Conservation (phyloP, 2,888 invertebrate species). For the Capitulum mitella region DNA sequence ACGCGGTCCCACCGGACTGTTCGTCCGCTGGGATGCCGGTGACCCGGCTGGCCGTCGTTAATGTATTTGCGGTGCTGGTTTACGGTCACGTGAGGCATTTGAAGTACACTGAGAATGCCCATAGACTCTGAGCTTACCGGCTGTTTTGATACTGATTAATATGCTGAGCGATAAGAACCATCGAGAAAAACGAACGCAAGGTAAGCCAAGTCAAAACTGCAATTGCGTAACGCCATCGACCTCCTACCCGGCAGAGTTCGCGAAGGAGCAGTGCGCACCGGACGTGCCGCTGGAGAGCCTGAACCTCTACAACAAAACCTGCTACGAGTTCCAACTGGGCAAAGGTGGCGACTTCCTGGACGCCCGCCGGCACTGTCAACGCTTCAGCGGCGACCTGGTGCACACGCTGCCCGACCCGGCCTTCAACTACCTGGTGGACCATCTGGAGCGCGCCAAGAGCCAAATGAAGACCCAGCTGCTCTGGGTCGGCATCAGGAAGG, state of each 20-base stretch:
- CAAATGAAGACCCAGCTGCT: conserved; percentile 32
- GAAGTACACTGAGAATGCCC: too few species aligned
- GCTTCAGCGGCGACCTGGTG: conserved; percentile 32
- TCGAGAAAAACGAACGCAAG: too few species aligned
- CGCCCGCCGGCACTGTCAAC: conserved; percentile 31
- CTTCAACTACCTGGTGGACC: conserved; percentile 31
- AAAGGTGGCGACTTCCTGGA: conserved; percentile 32
- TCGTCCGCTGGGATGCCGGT: too few species aligned
- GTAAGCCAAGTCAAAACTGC: too few species aligned
- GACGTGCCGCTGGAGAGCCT: conserved; percentile 28
- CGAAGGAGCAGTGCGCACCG: conserved; percentile 31
- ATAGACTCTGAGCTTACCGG: too few species aligned
- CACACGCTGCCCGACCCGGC: conserved; percentile 31
- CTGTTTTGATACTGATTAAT: too few species aligned
- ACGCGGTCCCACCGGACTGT: too few species aligned
- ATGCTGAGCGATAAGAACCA: too few species aligned
- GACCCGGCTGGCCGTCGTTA: too few species aligned
- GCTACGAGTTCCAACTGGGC: conserved; percentile 32
- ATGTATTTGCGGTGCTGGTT: too few species aligned
- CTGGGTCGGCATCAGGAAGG: conserved; percentile 35
- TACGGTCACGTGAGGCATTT: too few species aligned
- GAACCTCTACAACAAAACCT: conserved; percentile 33
- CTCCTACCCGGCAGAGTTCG: conserved; percentile 30
- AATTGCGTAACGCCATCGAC: neutral
- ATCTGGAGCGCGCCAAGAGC: conserved; percentile 29